Base-by-base conservation (phyloP, 2,888 invertebrate genomes). In the Drosophila mulleri region DNA sequence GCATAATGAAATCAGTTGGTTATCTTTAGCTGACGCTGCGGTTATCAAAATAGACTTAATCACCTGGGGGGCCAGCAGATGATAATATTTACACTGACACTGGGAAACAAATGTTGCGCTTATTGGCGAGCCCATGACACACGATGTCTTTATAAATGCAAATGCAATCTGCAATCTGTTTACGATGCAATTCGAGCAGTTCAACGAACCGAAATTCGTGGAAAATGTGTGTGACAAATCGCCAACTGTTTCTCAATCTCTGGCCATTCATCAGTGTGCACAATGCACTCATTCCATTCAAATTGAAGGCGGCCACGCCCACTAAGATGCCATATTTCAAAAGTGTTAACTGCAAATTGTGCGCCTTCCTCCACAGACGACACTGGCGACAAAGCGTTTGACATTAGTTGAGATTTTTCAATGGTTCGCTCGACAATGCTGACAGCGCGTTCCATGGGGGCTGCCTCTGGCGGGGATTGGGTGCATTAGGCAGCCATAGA, bases 351-450 rank as follows among this genome's bases (percentile, higher is more conserved):
- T 53, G 45, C 20, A 26, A 12, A 12, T 16, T 23, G 18, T 42
- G 9, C 20, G 14, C 12, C 23, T 26, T 26, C 23, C 23, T 23
- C 0, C 5, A 4, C 18, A 18, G 41, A 3, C 18, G n/a, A 29
- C 45, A 80, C 67, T 81, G 72, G 73, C 85, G 67, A 87, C 88
- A 84, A 89, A 84, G 83, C 73, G 72, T 75, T 82, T 77, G 83
- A 78, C 88, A 85, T 85, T 85, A 88, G 89, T 65, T 68, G 70
- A 85, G 88, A 85, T 85, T 89, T 82, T 80, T 70, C 83, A 89
- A 77, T 85, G 45, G 88, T 23, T 66, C 18, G 54, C 39, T 26
- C 32, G 56, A 20, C 53, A 54, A 32, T 74, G 72, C 44, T 58
- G 62, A 29, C 68, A 75, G 71, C 68, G 78, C 85, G 83, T 84